Evolutionary conservation across 1,140 invertebrate genomes (phyloP).

Genomic region (Drosophila erecta): DNA sequence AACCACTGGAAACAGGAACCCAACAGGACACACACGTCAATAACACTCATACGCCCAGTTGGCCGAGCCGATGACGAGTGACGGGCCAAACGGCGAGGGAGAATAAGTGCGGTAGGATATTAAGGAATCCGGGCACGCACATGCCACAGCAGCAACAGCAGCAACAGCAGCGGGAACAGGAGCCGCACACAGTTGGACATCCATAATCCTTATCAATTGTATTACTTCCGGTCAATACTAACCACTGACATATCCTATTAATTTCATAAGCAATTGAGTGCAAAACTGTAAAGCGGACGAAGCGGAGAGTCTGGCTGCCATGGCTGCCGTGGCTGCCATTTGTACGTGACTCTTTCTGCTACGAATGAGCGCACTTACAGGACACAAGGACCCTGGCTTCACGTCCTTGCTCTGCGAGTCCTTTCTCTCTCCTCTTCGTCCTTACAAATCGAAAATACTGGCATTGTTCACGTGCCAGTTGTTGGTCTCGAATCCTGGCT

Average conservation of each 20-base stretch:
- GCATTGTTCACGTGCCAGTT: constrained; percentile 75
- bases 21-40: constrained; percentile 56
- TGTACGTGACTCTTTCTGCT: constrained; percentile 78
- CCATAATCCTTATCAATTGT: constrained; percentile 84
- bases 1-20: constrained; percentile 45
- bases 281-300: constrained; percentile 78
- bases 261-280: constrained; percentile 84
- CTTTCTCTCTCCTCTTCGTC: constrained; percentile 3
- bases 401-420: constrained; percentile 23
- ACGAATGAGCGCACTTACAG: constrained; percentile 74
- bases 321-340: constrained; percentile 35
- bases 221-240: constrained; percentile 84
- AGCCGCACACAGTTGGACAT: constrained; percentile 48
- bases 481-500: constrained; percentile 4
- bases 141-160: constrained; percentile 22
- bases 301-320: constrained; percentile 38
- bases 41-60: constrained; percentile 80
- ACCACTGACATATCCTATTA: constrained; percentile 84
- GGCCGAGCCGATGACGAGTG: constrained; percentile 63
- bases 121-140: constrained; percentile 31
- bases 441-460: constrained; percentile 72
- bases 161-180: constrained; percentile 12
- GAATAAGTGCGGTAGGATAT: constrained; percentile 15
- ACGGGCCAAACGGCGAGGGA: neutral
- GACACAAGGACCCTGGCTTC: constrained; percentile 68